These are phyloP conservation scores for Netelia virgata DNA, from an alignment of 2,888 invertebrate genomes.

Conservation along the genomic window DNA sequence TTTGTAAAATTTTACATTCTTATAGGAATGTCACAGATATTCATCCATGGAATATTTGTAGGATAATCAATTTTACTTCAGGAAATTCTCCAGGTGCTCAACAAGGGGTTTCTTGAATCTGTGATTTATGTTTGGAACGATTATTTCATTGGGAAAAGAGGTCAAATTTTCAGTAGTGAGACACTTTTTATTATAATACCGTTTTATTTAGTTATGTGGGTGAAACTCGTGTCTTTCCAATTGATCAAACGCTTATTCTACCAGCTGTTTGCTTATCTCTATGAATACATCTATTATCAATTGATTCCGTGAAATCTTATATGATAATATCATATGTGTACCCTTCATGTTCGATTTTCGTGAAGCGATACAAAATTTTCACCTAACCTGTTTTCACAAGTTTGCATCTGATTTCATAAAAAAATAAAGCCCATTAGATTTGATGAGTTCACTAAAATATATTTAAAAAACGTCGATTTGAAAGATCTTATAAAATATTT, in stretches of 20 bases:
- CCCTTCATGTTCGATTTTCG: background rate
- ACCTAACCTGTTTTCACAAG: background rate
- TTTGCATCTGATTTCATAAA: background rate
- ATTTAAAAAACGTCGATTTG: too few relatives aligned
- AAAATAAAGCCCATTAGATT: background rate
- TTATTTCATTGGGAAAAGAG: too few relatives aligned
- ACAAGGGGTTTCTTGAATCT: too few relatives aligned
- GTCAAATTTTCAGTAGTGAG: background rate
- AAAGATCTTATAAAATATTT: background rate
- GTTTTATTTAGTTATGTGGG: background rate
- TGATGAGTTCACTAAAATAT: background rate
- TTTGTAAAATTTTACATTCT: background rate
- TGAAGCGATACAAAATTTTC: too few relatives aligned
- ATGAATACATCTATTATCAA: background rate
- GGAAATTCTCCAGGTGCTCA: background rate
- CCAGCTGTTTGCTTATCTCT: slow-evolving; percentile 21
- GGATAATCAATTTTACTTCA: background rate
- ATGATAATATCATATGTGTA: background rate
- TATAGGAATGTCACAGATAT: background rate
- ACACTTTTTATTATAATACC: background rate
- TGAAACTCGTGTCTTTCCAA: too few relatives aligned
- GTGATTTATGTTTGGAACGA: too few relatives aligned
- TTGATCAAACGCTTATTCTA: slow-evolving; percentile 12
- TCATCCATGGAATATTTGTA: background rate
- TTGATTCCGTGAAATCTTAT: background rate